Evolutionary conservation across 2,888 invertebrate genomes (phyloP).

Genomic region (Argyresthia albistria): DNA sequence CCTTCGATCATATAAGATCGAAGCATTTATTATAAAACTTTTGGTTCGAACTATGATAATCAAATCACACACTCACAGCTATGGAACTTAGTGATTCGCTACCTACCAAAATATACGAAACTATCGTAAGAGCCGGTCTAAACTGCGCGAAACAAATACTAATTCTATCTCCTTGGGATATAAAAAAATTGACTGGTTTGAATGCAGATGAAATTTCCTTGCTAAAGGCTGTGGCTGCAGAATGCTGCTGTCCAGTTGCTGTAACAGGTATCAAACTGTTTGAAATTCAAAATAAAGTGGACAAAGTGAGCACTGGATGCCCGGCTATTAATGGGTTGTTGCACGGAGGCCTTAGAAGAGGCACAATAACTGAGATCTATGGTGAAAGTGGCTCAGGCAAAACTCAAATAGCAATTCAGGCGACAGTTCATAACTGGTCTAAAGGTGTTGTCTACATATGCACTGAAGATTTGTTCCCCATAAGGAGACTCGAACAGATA

Average conservation of each 20-base stretch:
- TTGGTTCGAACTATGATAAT: too few relatives aligned
- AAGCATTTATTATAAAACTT: too few relatives aligned
- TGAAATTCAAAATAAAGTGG: slow-evolving; percentile 17
- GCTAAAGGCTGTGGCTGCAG: slow-evolving; percentile 35
- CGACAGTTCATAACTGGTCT: slow-evolving; percentile 77
- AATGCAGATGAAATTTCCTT: slow-evolving; percentile 33
- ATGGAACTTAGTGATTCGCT: slow-evolving; percentile 14
- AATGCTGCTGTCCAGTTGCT: slow-evolving; percentile 24
- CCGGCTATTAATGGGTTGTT: slow-evolving; percentile 70
- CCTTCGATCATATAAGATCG: too few relatives aligned
- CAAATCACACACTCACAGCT: too few relatives aligned
- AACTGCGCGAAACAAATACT: slow-evolving; percentile 41
- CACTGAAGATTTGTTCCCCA: slow-evolving; percentile 80
- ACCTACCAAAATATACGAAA: slow-evolving; percentile 36
- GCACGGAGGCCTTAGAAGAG: slow-evolving; percentile 77
- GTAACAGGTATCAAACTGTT: slow-evolving; percentile 25
- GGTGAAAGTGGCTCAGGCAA: slow-evolving; percentile 89
- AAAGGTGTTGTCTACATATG: slow-evolving; percentile 77
- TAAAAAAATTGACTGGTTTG: slow-evolving; percentile 47
- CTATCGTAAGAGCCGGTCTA: slow-evolving; percentile 39
- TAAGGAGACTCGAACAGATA: slow-evolving; percentile 53
- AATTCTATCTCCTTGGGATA: slow-evolving; percentile 38
- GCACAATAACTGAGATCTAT: slow-evolving; percentile 82
- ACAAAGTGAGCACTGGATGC: slow-evolving; percentile 67
- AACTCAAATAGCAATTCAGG: slow-evolving; percentile 84